Conservation (phyloP, 2,797 vertebrate species). For the Sebastes reedi region DNA sequence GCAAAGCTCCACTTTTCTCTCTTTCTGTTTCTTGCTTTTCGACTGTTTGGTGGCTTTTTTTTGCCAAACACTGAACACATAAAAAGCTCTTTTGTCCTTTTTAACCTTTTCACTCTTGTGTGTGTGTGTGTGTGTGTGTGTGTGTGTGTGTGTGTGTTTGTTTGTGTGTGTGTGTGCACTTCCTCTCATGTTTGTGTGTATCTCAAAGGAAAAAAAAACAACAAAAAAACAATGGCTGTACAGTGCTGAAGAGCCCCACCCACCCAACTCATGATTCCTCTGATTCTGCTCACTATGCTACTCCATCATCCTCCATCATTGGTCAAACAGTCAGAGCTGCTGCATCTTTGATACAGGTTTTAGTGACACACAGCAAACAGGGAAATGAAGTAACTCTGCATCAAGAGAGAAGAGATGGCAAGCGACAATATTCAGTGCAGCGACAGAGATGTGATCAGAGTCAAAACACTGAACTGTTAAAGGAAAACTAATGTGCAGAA, state of each 20-base stretch:
- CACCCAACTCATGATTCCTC: conserved; percentile 69
- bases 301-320: conserved; percentile 50
- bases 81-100: conserved; percentile 74
- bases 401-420: neutral
- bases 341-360: conserved; percentile 23
- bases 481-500: neutral
- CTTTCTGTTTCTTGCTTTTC: conserved; percentile 31
- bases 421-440: neutral
- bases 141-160: conserved; percentile 10
- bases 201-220: conserved; percentile 24
- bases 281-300: conserved; percentile 56
- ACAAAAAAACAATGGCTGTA: conserved; percentile 82
- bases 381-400: neutral
- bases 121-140: conserved; percentile 3
- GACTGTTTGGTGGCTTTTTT: conserved; percentile 27
- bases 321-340: conserved; percentile 19
- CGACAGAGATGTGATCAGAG: neutral
- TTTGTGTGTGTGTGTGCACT: conserved; percentile 25
- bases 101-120: conserved; percentile 71
- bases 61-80: conserved; percentile 64
- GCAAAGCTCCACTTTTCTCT: conserved; percentile 25
- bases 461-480: conserved; percentile 3
- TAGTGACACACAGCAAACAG: neutral
- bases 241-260: conserved; percentile 76
- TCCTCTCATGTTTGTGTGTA: conserved; percentile 67